Base-by-base conservation (phyloP, 2,797 vertebrate genomes). In the Buphagus erythrorhynchus region DNA sequence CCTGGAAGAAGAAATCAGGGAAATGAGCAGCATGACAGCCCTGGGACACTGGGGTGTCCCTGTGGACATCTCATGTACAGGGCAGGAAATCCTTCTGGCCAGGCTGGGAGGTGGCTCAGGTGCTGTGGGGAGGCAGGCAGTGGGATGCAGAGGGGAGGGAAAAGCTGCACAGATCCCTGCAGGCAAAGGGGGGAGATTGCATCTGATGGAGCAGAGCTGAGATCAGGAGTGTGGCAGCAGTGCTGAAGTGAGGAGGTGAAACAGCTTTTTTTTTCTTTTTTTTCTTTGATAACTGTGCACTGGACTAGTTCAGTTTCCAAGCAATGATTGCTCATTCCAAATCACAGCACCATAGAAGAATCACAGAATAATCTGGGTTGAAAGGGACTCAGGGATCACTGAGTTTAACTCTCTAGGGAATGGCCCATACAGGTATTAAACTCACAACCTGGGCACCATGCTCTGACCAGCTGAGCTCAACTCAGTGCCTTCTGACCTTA, bases 261-360 rank as follows among this genome's bases (percentile, higher is more conserved):
- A 33, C 26, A 49, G 13, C 13, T 36, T 3, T 31, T 2, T 19
- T 29, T 4, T 2, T 29, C 2, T 26, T 15, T 1, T 31, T 4
- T 17, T 15, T 20, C 5, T 31, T 58, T 18, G 4, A 3, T 49
- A 29, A 29, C 29, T 55, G 13, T 43, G 25, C 40, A 67, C 46
- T 65, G 67, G 20, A 58, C 48, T 35, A 26, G n/a, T 52, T 92
- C 40, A 25, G 25, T 55, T 69, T 77, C 36, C 29, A 49, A 17
- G 40, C 25, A 76, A 3, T 54, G 42, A 33, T 31, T 81, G 35
- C n/a, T 91, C 29, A 3, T 73, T 63, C 19, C 42, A 61, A 36
- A 45, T 46, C 25, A 38, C 24, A 54, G 63, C 55, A 38, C 19
- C 33, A 21, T 0, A 25, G 40, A 45, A 29, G 33, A 46, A 40